Conservation (phyloP, 2,113 vertebrate genomes). For the Oncorhynchus mykiss region DNA sequence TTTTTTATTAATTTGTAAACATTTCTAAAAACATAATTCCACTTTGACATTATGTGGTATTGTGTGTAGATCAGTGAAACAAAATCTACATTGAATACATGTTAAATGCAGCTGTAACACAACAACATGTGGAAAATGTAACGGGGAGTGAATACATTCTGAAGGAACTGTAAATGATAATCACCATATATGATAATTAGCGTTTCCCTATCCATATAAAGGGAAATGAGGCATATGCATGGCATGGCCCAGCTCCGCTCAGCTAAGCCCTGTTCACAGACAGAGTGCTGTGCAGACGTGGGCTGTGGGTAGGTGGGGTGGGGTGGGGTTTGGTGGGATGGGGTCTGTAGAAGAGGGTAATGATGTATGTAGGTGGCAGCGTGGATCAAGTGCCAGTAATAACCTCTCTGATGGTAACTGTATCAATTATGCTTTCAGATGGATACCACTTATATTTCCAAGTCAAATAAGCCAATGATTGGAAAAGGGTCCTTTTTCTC, state of each 20-base stretch:
- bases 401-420: slow-evolving; percentile 82
- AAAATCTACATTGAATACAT: no score
- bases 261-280: slow-evolving; percentile 69
- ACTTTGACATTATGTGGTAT: no score
- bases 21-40: no score
- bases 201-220: slow-evolving; percentile 72
- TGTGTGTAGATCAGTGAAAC: no score
- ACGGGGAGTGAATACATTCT: no score
- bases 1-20: no score
- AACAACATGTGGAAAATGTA: no score
- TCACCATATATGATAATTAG: slow-evolving; percentile 83
- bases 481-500: slow-evolving; percentile 26
- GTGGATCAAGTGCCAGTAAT: slow-evolving; percentile 83
- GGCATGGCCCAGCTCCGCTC: slow-evolving; percentile 62
- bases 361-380: slow-evolving; percentile 69
- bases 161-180: no score
- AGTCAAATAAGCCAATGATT: slow-evolving; percentile 67
- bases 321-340: neutral
- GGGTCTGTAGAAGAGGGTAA: neutral
- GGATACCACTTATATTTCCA: slow-evolving; percentile 77
- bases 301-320: slow-evolving; percentile 42
- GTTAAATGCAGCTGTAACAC: no score
- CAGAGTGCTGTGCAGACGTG: slow-evolving; percentile 70
- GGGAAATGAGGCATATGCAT: slow-evolving; percentile 82
- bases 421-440: slow-evolving; percentile 83